Conservation (phyloP, 2,113 vertebrate species). For the Anguilla rostrata region DNA sequence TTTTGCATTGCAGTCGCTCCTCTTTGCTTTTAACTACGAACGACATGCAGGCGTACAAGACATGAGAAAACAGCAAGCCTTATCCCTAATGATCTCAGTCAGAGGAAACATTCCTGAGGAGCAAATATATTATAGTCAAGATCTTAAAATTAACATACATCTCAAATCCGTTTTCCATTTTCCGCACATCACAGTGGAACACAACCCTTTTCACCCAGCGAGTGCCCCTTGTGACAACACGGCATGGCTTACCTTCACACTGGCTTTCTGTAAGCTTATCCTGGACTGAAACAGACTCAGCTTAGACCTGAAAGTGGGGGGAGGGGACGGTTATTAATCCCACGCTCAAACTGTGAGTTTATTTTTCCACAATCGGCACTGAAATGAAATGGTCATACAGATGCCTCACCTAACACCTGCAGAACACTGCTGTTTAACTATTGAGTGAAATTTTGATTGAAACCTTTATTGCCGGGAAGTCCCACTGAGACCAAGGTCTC, state of each 20-base stretch:
- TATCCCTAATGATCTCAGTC: not conserved
- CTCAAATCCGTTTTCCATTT: not conserved
- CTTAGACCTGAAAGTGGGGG: conserved; percentile 71
- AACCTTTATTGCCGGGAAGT: too few species aligned
- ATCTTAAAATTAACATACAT: not conserved
- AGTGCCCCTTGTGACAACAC: not conserved
- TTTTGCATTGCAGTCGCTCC: conserved; percentile 82
- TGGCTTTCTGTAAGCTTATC: conserved; percentile 87
- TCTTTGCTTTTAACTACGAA: conserved; percentile 79
- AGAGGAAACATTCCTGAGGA: not conserved
- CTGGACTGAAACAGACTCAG: conserved; percentile 87
- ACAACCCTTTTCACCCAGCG: not conserved
- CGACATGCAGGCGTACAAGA: not conserved
- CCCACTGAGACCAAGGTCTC: too few species aligned
- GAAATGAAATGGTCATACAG: not conserved
- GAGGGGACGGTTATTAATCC: conserved; percentile 6
- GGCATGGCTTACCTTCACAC: conserved; percentile 76
- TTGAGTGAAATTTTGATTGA: too few species aligned
- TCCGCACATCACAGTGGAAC: not conserved
- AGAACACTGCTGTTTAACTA: too few species aligned
- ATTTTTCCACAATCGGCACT: not conserved
- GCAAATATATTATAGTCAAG: not conserved
- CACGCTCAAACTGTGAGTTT: not conserved
- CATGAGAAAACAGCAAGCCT: not conserved
- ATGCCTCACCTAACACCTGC: not conserved